Evolutionary conservation across 1,140 invertebrate species (phyloP).

Genomic region (Aleiodes sp.): DNA sequence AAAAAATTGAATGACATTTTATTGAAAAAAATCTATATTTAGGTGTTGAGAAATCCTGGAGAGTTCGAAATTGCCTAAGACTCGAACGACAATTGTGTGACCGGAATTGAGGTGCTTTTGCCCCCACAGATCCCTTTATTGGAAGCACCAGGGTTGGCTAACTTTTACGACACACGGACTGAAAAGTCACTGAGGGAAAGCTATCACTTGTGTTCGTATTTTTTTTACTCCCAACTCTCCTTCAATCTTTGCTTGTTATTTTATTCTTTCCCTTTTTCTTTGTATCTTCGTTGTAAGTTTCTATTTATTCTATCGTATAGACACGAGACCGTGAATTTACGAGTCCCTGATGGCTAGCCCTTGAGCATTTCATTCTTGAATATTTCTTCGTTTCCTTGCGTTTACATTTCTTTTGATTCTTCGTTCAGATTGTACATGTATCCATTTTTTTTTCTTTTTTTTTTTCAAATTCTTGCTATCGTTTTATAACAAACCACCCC

Average conservation of each 20-base stretch:
- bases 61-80: not conserved
- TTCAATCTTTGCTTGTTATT: not conserved
- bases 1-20: not conserved
- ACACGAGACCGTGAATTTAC: constrained; percentile 37
- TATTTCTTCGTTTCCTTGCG: no score
- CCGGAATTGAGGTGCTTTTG: not conserved
- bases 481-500: not conserved
- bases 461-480: no score
- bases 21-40: not conserved
- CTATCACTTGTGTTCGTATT: not conserved
- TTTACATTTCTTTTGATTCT: not conserved
- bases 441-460: not conserved
- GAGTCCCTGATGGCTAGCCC: constrained; percentile 40
- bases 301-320: not conserved
- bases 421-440: not conserved
- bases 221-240: not conserved
- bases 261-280: not conserved
- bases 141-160: not conserved
- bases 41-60: not conserved
- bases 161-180: constrained; percentile 17
- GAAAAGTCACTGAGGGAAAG: not conserved
- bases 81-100: constrained; percentile 10
- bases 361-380: not conserved
- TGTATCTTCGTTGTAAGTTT: not conserved
- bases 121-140: not conserved